Conservation (phyloP, 2,888 invertebrate genomes). For the Eubasilissa splendida region DNA sequence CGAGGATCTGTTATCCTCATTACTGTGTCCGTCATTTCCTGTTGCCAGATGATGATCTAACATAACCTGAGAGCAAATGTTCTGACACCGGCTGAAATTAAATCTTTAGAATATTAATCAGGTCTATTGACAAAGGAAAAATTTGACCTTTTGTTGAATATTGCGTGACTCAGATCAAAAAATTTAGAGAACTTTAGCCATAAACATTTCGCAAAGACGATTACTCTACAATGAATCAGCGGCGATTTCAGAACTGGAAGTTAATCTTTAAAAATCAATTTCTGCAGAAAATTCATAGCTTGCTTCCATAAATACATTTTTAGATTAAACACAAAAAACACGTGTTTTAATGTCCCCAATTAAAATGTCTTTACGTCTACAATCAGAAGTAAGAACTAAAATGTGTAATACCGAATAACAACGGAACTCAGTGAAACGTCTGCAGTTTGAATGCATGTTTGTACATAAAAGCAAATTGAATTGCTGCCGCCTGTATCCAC, state of each 20-base stretch:
- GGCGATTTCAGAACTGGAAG: too few species aligned
- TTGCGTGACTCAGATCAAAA: constrained; percentile 7
- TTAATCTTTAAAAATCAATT: too few species aligned
- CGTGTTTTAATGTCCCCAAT: too few species aligned
- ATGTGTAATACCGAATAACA: constrained; percentile 5
- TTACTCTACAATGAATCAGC: too few species aligned
- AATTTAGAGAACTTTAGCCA: too few species aligned
- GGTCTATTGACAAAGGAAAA: constrained; percentile 19
- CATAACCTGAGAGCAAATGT: constrained; percentile 22
- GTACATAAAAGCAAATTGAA: constrained; percentile 36
- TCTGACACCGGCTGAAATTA: constrained; percentile 11
- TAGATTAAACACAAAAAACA: too few species aligned
- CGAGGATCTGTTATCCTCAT: constrained; percentile 40
- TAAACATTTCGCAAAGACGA: too few species aligned
- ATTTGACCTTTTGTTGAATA: constrained; percentile 23
- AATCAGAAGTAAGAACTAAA: constrained; percentile 3
- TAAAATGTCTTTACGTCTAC: too few species aligned
- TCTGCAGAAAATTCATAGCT: too few species aligned
- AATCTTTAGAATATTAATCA: constrained; percentile 28
- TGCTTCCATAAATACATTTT: too few species aligned
- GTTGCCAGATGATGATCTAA: too few species aligned
- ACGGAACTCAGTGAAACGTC: constrained; percentile 26
- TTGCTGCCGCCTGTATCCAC: constrained; percentile 15
- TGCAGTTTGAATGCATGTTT: constrained; percentile 39
- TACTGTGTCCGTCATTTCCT: constrained; percentile 33